phyloP scores from a whole-genome alignment of 2,797 vertebrate species.

The Lagodon rhomboides region DNA sequence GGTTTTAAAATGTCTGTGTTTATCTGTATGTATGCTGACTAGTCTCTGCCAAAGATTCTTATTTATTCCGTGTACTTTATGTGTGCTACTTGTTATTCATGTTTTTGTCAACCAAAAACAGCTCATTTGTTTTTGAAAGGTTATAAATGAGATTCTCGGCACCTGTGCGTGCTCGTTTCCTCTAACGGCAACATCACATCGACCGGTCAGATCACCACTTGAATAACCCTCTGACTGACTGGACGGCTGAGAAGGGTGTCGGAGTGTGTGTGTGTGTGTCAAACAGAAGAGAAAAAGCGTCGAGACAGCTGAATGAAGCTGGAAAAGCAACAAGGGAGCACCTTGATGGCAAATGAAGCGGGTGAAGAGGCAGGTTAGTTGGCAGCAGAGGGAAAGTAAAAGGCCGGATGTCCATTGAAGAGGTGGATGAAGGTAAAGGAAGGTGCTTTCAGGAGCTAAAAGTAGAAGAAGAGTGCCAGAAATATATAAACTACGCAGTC shows the following conservation, averaged over 20 bases:
- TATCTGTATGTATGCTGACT: not conserved
- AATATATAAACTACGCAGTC: constrained; percentile 18
- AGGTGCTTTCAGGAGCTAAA: constrained; percentile 43
- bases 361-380: constrained; percentile 44
- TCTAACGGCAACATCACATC: constrained; percentile 54
- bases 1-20: not conserved
- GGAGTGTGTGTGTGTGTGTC: constrained; percentile 18
- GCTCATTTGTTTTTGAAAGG: not conserved
- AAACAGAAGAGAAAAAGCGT: constrained; percentile 13
- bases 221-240: constrained; percentile 24
- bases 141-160: constrained; percentile 7
- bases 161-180: not conserved
- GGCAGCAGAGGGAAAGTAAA: constrained; percentile 46
- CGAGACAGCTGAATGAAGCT: constrained; percentile 49
- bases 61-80: not conserved
- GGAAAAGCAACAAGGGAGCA: constrained; percentile 52
- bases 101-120: not conserved
- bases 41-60: not conserved
- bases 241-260: constrained; percentile 19
- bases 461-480: constrained; percentile 23
- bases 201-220: constrained; percentile 15
- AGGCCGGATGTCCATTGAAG: constrained; percentile 34
- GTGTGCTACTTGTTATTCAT: not conserved
- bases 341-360: constrained; percentile 43
- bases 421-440: constrained; percentile 38